Evolutionary conservation across 2,888 invertebrate species (phyloP), one percentile per base, ranked within the genome.

Genomic region (Auanema sp.): DNA sequence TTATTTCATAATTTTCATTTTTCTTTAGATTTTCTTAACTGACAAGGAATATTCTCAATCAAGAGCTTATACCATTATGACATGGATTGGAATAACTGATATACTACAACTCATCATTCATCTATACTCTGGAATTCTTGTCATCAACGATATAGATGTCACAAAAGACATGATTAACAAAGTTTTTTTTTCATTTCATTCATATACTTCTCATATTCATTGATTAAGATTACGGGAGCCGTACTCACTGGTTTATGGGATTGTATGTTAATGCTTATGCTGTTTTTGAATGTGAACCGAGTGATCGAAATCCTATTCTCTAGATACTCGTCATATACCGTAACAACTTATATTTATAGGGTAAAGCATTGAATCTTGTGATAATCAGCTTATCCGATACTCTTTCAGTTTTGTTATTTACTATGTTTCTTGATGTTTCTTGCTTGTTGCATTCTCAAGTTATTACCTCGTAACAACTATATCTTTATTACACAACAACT

Each of bases 31-130:
- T 23, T 60, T 60, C 21, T 60, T 53, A 44, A 25, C 44, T 11
- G 60, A 60, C 33, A 21, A 33, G 14, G 60, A 60, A 33, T 60
- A 44, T 23, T 18, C 47, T 21, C 53, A 43, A 44, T 54, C 54
- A 21, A 24, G 49, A 11, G 60, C 60, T n/a, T 60, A 60, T 47
- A 42, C 43, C 4, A 60, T 60, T n/a, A 60, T 60, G 60, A 60
- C 60, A 6, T 54, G 47, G n/a, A 60, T 60, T 33, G 60, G 50
- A 21, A 42, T 60, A 10, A 60, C 60, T 21, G 60, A 60, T 33
- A 18, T 60, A 23, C 42, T 53, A 10, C 60, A 60, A 18, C 21
- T 60, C 3, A 2, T 54, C 14, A 54, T 60, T 24, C 60, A 60
- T 21, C 16, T 54, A 18, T 54, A 54, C 18, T 41, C 40, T 23